phyloP scores from a whole-genome alignment of 2,113 vertebrate species.

The Heterotis niloticus region DNA sequence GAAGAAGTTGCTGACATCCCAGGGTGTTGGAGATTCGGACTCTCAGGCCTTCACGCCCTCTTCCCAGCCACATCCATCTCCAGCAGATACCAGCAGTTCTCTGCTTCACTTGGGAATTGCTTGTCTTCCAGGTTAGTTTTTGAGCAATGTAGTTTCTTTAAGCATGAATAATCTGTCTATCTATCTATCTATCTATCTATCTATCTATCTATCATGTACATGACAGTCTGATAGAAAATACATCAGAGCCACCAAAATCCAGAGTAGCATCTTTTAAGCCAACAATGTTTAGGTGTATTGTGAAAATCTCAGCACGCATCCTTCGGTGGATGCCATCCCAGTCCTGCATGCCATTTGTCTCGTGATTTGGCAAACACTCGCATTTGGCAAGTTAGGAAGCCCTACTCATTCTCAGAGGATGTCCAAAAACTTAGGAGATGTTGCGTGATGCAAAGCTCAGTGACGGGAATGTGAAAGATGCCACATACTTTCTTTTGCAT shows the following conservation, averaged over 20 bases:
- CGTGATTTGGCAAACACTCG: no score
- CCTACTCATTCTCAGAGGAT: no score
- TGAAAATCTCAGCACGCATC: no score
- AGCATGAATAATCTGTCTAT: no score
- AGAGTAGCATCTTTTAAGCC: not conserved
- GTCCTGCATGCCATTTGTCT: no score
- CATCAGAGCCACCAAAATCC: not conserved
- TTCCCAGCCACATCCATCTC: slow-evolving; percentile 48
- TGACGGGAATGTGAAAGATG: no score
- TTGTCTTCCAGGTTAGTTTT: slow-evolving; percentile 74
- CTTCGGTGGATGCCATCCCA: slow-evolving; percentile 4
- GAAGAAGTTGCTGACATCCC: slow-evolving; percentile 33
- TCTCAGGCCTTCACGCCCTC: slow-evolving; percentile 26
- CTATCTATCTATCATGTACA: not conserved
- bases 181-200: no score
- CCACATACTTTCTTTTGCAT: no score
- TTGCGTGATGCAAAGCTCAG: no score
- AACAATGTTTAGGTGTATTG: not conserved
- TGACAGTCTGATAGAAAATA: no score
- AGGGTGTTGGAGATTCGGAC: slow-evolving; percentile 29
- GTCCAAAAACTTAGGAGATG: no score
- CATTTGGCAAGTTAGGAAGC: no score
- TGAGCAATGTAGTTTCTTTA: not conserved
- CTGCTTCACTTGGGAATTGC: slow-evolving; percentile 70
- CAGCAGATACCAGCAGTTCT: slow-evolving; percentile 57